Evolutionary conservation across 2,888 invertebrate species (phyloP).

Genomic region (Rhopalosiphum nymphaeae): DNA sequence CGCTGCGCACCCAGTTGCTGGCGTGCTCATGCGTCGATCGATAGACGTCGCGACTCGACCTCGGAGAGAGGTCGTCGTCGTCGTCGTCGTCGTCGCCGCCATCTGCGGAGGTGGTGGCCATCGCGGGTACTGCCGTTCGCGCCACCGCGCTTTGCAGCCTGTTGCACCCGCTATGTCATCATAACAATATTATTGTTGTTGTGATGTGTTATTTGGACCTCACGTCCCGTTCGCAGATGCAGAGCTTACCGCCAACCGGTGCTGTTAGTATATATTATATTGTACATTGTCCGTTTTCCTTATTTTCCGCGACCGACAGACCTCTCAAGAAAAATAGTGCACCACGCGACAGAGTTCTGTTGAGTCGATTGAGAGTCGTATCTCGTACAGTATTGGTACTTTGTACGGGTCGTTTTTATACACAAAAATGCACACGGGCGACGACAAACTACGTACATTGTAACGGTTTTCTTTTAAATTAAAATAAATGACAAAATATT

Average conservation of each 20-base stretch:
- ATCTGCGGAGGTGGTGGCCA: neutral
- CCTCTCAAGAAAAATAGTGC: neutral
- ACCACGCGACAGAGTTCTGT: neutral
- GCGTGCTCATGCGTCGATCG: slow-evolving; percentile 38
- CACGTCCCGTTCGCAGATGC: neutral
- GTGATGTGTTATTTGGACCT: neutral
- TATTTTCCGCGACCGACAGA: neutral
- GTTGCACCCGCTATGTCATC: neutral
- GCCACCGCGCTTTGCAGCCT: neutral
- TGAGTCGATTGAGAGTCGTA: neutral
- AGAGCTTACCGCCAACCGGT: neutral
- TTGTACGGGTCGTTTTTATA: neutral
- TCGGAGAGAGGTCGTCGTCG: neutral
- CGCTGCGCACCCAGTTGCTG: slow-evolving; percentile 11
- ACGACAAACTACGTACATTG: no score
- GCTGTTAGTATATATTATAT: neutral
- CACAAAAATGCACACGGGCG: no score
- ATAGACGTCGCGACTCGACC: slow-evolving; percentile 43
- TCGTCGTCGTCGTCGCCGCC: neutral
- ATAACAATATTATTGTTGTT: neutral
- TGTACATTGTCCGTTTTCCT: neutral
- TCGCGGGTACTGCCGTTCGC: neutral
- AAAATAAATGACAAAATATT: no score
- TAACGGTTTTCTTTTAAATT: no score
- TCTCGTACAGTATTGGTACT: neutral